Conservation (phyloP, 1,140 invertebrate species). For the Drosophila erecta region DNA sequence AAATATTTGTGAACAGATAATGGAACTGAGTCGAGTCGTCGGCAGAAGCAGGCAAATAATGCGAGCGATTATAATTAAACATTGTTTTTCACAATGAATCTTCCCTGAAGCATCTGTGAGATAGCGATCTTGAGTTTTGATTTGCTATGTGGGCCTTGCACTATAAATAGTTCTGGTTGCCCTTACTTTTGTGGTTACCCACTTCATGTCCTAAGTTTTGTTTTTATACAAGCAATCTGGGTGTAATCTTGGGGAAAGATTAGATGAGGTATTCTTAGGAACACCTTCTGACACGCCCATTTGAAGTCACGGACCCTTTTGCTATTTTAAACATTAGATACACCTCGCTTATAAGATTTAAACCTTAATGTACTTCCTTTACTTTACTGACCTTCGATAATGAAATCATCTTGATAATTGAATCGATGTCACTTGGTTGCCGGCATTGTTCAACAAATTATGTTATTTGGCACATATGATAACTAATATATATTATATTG, state of each 20-base stretch:
- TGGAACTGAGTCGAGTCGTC: conserved; percentile 9
- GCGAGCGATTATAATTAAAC: conserved; percentile 46
- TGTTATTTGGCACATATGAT: neutral
- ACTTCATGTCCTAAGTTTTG: neutral
- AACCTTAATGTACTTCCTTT: neutral
- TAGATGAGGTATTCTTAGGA: neutral
- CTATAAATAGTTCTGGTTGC: neutral
- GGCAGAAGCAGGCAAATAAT: conserved; percentile 39
- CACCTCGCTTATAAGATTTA: too few species aligned
- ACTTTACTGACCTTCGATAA: conserved; percentile 27
- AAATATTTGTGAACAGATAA: conserved; percentile 72
- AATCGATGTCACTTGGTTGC: neutral
- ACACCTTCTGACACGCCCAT: neutral
- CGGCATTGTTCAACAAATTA: conserved; percentile 22
- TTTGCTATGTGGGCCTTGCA: neutral
- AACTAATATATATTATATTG: neutral
- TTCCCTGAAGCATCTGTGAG: conserved; percentile 7
- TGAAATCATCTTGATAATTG: conserved; percentile 18
- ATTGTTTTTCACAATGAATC: conserved; percentile 26
- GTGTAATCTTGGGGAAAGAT: conserved; percentile 5
- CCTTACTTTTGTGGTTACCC: too few species aligned
- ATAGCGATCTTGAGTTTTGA: conserved; percentile 15
- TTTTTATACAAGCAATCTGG: neutral
- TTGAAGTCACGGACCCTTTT: neutral
- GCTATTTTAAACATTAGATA: too few species aligned